Base-by-base conservation (phyloP, 2,113 vertebrate genomes). In the Pseudorhombus dupliciocellatus region DNA sequence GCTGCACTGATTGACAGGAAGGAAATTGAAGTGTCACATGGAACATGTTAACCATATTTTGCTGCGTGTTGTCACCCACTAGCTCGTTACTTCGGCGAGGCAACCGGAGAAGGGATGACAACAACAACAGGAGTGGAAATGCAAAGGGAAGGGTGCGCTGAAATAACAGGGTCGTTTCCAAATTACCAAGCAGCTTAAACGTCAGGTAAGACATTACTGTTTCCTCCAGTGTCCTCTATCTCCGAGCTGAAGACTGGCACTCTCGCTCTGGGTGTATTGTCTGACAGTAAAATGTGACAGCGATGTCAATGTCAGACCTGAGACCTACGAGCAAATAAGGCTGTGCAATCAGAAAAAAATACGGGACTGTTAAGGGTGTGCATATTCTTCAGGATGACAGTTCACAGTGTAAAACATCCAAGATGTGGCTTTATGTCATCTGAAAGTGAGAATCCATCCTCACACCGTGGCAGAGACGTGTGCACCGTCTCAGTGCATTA, bases 1-100 rank as follows among this genome's bases (percentile, higher is more conserved):
- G 84, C 70, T 56, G 58, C 42, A 20, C 77, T 89, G 89, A 91
- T 75, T 91, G 92, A 90, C 91, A 87, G 67, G 64, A 65, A 83
- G 88, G 86, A 92, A 91, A 93, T 90, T 91, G 88, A 90, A 88
- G 87, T 91, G 90, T 92, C 92, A 90, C 80, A 81, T 83, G 79
- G 88, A 90, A 89, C 81, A 81, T 85, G 87, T 85, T 86, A 92
- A 90, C 72, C 76, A 75, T 77, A 80, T 83, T 90, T 88, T 72
- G 64, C 73, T 61, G 65, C 40, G 11, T 77, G 80, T 84, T 86
- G 87, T 84, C 87, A 80, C 60, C 73, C 75, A 64, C 42, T 75
- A 66, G 34, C 79, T 72, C 31, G 55, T 50, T 20, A 24, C 62
- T 74, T 30, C 58, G 75, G 68, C 73, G 67, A 46, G 56, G 70